Conservation (phyloP, 2,888 invertebrate species). For the Eupithecia vulgata region DNA sequence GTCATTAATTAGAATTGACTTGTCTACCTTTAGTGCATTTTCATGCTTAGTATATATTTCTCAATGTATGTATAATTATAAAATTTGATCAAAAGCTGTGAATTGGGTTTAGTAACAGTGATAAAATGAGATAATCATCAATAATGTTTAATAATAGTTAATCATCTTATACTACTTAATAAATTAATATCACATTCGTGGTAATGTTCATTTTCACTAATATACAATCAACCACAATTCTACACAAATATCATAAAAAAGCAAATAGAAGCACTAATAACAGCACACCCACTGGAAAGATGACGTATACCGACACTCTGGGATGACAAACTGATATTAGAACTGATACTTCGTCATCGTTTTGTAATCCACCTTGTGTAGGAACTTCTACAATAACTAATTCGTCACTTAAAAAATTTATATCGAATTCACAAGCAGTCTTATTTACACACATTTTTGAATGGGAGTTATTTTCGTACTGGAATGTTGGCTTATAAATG, state of each 20-base stretch:
- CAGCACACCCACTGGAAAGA: constrained; percentile 91
- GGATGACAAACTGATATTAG: constrained; percentile 92
- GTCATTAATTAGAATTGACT: background rate
- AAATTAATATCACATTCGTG: constrained; percentile 80
- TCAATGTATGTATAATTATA: constrained; percentile 31
- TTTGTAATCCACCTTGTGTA: constrained; percentile 90
- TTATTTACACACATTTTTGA: constrained; percentile 89
- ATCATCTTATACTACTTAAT: constrained; percentile 56
- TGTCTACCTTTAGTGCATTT: constrained; percentile 3
- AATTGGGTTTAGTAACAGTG: constrained; percentile 40
- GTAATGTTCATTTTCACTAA: constrained; percentile 75
- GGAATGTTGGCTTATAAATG: constrained; percentile 93
- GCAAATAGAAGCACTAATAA: constrained; percentile 91
- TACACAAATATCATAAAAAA: constrained; percentile 87
- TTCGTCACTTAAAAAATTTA: constrained; percentile 89
- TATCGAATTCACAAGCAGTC: constrained; percentile 90
- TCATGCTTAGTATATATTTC: constrained; percentile 21
- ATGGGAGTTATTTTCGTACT: constrained; percentile 87
- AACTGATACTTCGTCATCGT: constrained; percentile 89
- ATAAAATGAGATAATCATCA: constrained; percentile 41
- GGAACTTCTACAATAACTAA: constrained; percentile 93
- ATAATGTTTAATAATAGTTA: constrained; percentile 39
- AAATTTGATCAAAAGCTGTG: constrained; percentile 36
- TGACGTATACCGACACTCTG: constrained; percentile 89
- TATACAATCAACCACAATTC: constrained; percentile 63